Evolutionary conservation across 2,797 vertebrate genomes (phyloP).

Genomic region (Sternotherus odoratus): DNA sequence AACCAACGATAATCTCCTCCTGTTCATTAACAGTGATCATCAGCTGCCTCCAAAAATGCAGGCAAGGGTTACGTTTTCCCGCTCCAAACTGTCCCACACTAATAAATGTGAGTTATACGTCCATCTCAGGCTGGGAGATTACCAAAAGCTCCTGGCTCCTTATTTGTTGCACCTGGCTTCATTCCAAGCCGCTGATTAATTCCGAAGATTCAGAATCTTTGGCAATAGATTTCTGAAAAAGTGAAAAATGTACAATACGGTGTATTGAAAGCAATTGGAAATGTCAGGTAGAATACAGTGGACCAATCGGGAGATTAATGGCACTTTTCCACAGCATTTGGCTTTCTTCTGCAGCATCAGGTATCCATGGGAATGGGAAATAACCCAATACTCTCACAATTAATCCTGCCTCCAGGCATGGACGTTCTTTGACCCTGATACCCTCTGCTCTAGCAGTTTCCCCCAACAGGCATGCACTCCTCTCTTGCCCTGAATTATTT

Average conservation of each 20-base stretch:
- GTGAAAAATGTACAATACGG: conserved; percentile 69
- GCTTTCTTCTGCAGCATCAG: conserved; percentile 1
- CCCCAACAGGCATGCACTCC: not conserved
- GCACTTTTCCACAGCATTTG: conserved; percentile 60
- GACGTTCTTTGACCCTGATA: conserved; percentile 30
- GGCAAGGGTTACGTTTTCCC: not conserved
- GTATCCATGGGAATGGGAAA: conserved; percentile 53
- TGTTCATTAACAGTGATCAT: not conserved
- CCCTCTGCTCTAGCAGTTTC: not conserved
- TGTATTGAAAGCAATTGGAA: conserved; percentile 73
- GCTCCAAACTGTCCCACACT: conserved; percentile 27
- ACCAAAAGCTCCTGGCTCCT: conserved; percentile 21
- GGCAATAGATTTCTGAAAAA: conserved; percentile 54
- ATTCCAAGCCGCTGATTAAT: conserved; percentile 65
- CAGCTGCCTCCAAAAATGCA: conserved; percentile 35
- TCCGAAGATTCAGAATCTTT: conserved; percentile 73
- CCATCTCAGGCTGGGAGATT: conserved; percentile 41
- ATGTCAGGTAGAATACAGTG: conserved; percentile 63
- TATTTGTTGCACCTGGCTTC: conserved; percentile 63
- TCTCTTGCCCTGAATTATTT: conserved; percentile 44
- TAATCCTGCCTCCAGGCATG: conserved; percentile 40
- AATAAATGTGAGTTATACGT: conserved; percentile 70
- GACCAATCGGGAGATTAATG: conserved; percentile 68
- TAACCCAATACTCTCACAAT: conserved; percentile 57
- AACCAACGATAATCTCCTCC: not conserved